These are phyloP conservation scores for Boulengeromyrus knoepffleri DNA, from an alignment of 2,113 vertebrate genomes.

Conservation along the genomic window DNA sequence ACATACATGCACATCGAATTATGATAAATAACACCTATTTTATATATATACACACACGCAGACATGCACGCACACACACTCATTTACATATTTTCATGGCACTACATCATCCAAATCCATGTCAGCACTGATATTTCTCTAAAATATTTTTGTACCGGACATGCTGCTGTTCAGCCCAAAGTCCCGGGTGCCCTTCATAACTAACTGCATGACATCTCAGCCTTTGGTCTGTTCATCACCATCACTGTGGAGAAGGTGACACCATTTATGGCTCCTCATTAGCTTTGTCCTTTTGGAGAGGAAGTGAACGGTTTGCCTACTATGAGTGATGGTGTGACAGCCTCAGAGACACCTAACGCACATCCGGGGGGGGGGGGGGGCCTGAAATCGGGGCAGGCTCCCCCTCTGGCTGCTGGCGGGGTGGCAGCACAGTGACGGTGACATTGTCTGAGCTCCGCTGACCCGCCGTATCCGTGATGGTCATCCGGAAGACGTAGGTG, in stretches of 20 bases:
- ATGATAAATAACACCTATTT: background rate
- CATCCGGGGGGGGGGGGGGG: too few relatives aligned
- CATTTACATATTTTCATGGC: background rate
- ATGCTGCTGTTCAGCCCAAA: background rate
- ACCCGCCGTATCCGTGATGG: conserved; percentile 72
- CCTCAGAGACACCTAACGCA: background rate
- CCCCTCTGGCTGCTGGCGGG: conserved; percentile 72
- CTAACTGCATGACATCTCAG: background rate
- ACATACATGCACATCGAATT: background rate
- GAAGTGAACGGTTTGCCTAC: background rate
- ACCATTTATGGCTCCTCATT: background rate
- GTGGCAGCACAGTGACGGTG: conserved; percentile 73
- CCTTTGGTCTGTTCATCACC: background rate
- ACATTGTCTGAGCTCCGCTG: conserved; percentile 85
- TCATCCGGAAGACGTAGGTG: conserved; percentile 76
- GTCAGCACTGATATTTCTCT: background rate
- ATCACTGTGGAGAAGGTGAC: background rate
- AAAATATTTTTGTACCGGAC: background rate
- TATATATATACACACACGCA: background rate
- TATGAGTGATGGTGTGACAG: background rate
- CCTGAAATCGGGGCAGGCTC: background rate
- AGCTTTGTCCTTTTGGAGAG: background rate
- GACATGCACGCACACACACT: background rate
- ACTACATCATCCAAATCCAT: background rate
- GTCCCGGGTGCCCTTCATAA: background rate